phyloP scores from a whole-genome alignment of 1,140 invertebrate genomes.

The Epicauta chinensis region DNA sequence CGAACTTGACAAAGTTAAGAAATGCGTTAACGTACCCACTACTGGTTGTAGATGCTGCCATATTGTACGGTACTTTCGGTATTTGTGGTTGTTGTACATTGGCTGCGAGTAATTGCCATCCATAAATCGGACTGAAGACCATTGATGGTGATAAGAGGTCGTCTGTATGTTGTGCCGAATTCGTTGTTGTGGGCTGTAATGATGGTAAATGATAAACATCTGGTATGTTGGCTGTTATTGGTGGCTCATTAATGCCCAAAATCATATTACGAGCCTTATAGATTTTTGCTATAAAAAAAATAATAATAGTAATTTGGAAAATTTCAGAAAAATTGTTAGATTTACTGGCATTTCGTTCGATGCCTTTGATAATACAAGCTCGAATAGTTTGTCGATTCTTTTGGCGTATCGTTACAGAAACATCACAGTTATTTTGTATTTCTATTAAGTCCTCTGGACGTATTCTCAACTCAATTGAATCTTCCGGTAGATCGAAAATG shows the following conservation, averaged over 20 bases:
- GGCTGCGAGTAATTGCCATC: too few species aligned
- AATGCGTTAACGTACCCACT: too few species aligned
- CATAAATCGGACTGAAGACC: too few species aligned
- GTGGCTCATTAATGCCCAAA: constrained; percentile 61
- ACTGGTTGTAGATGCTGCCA: too few species aligned
- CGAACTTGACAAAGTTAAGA: too few species aligned
- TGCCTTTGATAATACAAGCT: constrained; percentile 75
- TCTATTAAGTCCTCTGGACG: constrained; percentile 62
- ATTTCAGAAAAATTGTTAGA: too few species aligned
- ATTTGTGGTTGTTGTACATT: constrained; percentile 37
- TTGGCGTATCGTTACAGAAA: constrained; percentile 78
- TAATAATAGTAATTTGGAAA: too few species aligned
- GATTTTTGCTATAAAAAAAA: constrained; percentile 62
- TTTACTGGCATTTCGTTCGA: constrained; percentile 75
- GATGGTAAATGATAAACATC: constrained; percentile 61
- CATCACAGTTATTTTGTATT: constrained; percentile 73
- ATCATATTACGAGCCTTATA: constrained; percentile 83
- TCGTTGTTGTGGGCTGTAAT: too few species aligned
- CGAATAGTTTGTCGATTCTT: constrained; percentile 78
- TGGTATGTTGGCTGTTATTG: constrained; percentile 64
- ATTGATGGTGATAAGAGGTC: constrained; percentile 34
- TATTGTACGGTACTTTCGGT: too few species aligned
- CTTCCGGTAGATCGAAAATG: constrained; percentile 89
- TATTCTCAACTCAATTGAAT: constrained; percentile 50
- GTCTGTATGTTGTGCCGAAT: constrained; percentile 5